Base-by-base conservation (phyloP, 1,140 invertebrate genomes). In the Paralvinella palmiformis region DNA sequence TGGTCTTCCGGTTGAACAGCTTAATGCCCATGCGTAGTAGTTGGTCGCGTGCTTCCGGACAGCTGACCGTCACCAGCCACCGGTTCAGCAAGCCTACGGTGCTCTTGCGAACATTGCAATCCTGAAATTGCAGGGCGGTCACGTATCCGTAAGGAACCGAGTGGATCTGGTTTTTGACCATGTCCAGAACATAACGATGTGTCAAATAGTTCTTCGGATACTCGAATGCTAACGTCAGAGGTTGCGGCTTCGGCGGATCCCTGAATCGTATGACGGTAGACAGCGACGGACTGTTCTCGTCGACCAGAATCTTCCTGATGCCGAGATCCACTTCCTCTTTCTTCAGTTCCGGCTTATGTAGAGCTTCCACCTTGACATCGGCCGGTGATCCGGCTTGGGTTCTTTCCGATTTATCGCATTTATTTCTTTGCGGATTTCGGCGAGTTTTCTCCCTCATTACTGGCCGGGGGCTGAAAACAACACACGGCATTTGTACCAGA, bases 151-250 rank as follows among this genome's bases (percentile, higher is more conserved):
- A n/a, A 27, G 45, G 27, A 27, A 50, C 7, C 7, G 24, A 29
- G 31, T 56, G 20, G 24, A 56, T 17, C 10, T 22, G 53, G 24
- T 56, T 31, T 7, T 6, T 32, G 27, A 64, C 53, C 37, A 52
- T 59, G n/a, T 59, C 57, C n/a, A 64, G 63, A 4, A 64, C 33
- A 41, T 59, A 59, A 15, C 55, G 53, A 41, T 64, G 63, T 5
- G 63, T 64, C 29, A 64, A 29, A 41, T 36, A 64, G 44, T 36
- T 59, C 20, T 44, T 59, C 3, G 63, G 56, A 44, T 48, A 64
- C 31, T 59, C 36, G 57, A 64, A 64, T 27, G 36, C 44, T 29
- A 48, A 24, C 7, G 63, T 64, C 22, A 32, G 29, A 1, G 63
- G 63, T 13, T 35, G 53, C 29, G 31, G 41, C n/a, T n/a, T 31